phyloP scores from a whole-genome alignment of 1,140 invertebrate genomes.

The Drosophila nasuta region DNA sequence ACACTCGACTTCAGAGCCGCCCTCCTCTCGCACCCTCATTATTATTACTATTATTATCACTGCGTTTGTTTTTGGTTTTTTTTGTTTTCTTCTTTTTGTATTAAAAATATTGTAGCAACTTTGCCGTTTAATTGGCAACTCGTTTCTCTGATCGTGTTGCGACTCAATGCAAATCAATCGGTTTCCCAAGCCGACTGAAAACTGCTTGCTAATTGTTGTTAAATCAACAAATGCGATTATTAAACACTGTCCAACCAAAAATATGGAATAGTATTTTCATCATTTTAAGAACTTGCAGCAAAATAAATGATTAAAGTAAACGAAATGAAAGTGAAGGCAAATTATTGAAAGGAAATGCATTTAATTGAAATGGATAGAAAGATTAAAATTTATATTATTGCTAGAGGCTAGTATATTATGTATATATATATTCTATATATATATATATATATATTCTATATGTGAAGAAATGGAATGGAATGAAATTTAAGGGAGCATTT shows the following conservation, averaged over 20 bases:
- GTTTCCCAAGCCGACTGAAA: slow-evolving; percentile 34
- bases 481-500: no score
- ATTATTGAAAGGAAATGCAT: no score
- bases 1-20: background rate
- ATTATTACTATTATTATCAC: slow-evolving; percentile 15
- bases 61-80: background rate
- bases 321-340: no score
- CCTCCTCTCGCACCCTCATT: background rate
- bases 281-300: background rate
- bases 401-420: no score
- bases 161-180: slow-evolving; percentile 50
- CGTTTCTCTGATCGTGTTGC: slow-evolving; percentile 41
- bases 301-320: no score
- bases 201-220: slow-evolving; percentile 46
- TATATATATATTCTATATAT: no score
- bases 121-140: slow-evolving; percentile 40
- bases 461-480: no score
- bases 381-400: no score
- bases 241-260: slow-evolving; percentile 28
- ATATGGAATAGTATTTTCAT: background rate
- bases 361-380: no score
- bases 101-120: slow-evolving; percentile 22
- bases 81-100: background rate
- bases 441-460: no score
- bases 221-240: slow-evolving; percentile 43